Conservation (phyloP, 2,113 vertebrate genomes). For the Andinoacara biseriatus region DNA sequence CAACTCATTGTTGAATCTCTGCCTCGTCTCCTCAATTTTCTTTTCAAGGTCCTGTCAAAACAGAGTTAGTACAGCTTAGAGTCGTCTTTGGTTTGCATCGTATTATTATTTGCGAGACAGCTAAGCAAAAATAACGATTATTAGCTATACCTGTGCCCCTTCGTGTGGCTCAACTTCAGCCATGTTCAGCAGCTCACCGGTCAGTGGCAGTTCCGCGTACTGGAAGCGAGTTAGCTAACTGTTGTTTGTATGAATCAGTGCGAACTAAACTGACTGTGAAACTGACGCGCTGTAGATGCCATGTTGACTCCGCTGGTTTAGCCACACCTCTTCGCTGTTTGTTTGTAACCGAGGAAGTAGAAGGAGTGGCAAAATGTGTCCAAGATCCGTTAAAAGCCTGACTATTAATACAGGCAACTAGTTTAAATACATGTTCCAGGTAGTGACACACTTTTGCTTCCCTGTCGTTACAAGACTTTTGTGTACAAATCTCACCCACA, state of each 20-base stretch:
- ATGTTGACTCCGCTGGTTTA: conserved; percentile 60
- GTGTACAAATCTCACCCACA: conserved; percentile 57
- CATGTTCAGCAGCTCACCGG: conserved; percentile 70
- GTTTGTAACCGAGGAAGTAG: not conserved
- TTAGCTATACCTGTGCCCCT: conserved; percentile 73
- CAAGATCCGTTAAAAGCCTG: not conserved
- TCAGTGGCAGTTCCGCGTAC: conserved; percentile 41
- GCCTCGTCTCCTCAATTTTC: conserved; percentile 85
- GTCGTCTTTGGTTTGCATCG: not conserved
- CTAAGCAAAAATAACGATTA: not conserved
- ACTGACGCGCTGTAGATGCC: conserved; percentile 40
- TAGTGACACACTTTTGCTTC: not conserved
- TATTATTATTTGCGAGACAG: not conserved
- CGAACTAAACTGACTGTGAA: conserved; percentile 46
- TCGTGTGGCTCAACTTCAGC: conserved; percentile 74
- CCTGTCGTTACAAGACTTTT: not conserved
- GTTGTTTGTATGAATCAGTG: conserved; percentile 62
- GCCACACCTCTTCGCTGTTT: conserved; percentile 59
- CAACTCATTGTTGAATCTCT: conserved; percentile 88
- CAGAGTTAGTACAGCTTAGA: conserved; percentile 32
- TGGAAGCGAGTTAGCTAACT: conserved; percentile 38
- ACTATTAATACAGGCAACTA: not conserved
- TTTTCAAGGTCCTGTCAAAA: conserved; percentile 81
- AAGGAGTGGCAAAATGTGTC: not conserved
- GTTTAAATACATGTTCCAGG: not conserved